These are phyloP conservation scores for Microplitis manilae DNA, from an alignment of 2,888 invertebrate genomes.

Conservation along the genomic window DNA sequence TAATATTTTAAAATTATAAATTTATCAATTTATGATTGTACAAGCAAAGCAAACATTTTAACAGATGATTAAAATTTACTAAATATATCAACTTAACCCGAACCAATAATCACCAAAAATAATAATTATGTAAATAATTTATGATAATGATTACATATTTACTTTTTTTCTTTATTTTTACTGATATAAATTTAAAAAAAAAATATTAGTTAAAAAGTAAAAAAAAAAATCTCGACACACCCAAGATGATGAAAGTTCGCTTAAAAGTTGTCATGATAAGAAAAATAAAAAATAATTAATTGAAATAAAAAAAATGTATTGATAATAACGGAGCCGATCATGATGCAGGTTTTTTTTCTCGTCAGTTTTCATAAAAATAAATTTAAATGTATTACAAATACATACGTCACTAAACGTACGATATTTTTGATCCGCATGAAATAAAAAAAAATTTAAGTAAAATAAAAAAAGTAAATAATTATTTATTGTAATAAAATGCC, in stretches of 20 bases:
- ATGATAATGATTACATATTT: background rate
- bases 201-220: background rate
- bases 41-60: slow-evolving; percentile 17
- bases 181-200: background rate
- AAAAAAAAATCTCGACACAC: slow-evolving; percentile 2
- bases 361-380: background rate
- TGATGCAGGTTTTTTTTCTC: too few species aligned
- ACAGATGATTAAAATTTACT: slow-evolving; percentile 1
- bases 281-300: slow-evolving; percentile 8
- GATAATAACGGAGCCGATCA: background rate
- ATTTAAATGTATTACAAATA: background rate
- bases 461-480: slow-evolving; percentile 2
- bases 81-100: background rate
- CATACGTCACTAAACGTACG: too few species aligned
- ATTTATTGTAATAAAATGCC: slow-evolving; percentile 51
- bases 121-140: background rate
- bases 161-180: background rate
- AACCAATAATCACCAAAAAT: background rate
- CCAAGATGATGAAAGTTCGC: background rate
- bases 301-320: background rate
- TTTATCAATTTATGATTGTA: background rate
- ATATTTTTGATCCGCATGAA: background rate
- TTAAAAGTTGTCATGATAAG: background rate
- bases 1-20: slow-evolving; percentile 2
- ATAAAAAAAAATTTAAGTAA: background rate